These are phyloP conservation scores for Platysteira castanea DNA, from an alignment of 2,113 vertebrate species.

Conservation along the genomic window DNA sequence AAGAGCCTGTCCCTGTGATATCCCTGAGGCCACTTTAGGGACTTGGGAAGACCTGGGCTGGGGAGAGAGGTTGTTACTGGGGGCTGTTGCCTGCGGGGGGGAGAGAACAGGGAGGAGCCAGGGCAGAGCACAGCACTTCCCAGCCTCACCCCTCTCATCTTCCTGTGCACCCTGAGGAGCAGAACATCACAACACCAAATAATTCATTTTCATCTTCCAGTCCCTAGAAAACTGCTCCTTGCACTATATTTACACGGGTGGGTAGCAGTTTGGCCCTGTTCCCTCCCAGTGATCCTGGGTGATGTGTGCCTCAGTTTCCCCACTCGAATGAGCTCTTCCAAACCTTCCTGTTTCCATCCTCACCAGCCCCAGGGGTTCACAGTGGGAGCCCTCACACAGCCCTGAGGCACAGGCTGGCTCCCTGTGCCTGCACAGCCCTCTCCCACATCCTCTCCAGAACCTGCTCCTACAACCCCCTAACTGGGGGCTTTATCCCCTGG, in stretches of 20 bases:
- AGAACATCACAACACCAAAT: neutral
- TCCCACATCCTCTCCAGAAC: neutral
- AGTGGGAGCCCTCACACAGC: neutral
- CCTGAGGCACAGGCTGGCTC: neutral
- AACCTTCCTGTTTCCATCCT: neutral
- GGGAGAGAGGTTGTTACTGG: neutral
- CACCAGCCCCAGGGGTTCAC: neutral
- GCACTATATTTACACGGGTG: fast-evolving
- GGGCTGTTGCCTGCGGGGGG: fast-evolving
- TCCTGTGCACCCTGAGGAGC: neutral
- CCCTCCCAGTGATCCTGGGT: neutral
- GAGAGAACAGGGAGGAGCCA: neutral
- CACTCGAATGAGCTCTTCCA: neutral
- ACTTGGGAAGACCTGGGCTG: neutral
- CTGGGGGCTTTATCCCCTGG: neutral
- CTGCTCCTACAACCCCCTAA: neutral
- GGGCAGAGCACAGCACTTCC: neutral
- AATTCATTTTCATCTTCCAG: neutral
- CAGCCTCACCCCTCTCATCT: neutral
- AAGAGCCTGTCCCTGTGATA: neutral
- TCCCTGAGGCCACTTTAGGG: fast-evolving
- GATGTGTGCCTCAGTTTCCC: neutral
- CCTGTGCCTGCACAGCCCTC: neutral
- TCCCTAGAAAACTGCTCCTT: neutral
- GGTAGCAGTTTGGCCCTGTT: neutral